phyloP scores from a whole-genome alignment of 2,888 invertebrate species.

The Tachystola acroxantha region DNA sequence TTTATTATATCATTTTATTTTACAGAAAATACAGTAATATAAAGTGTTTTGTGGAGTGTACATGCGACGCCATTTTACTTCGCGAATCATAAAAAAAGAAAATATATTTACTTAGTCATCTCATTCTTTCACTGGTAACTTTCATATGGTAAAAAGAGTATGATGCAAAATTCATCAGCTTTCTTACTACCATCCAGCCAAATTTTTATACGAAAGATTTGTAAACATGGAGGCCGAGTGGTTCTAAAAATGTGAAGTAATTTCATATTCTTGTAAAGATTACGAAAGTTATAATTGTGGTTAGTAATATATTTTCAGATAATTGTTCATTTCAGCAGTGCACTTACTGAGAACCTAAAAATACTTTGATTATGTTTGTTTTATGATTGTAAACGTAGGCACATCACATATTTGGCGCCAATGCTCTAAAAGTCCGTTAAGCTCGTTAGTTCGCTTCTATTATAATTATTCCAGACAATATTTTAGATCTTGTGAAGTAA shows the following conservation, averaged over 20 bases:
- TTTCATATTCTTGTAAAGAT: conserved; percentile 26
- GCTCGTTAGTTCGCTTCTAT: conserved; percentile 1
- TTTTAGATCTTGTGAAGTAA: not conserved
- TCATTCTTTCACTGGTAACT: conserved; percentile 37
- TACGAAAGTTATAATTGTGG: conserved; percentile 32
- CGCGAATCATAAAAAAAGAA: conserved; percentile 35
- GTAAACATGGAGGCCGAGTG: conserved; percentile 76
- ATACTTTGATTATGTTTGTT: conserved; percentile 14
- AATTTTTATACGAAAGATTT: conserved; percentile 67
- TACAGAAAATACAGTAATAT: no score
- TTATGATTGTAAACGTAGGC: conserved; percentile 66
- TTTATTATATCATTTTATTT: no score
- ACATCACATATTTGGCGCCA: conserved; percentile 71
- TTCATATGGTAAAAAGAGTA: conserved; percentile 42
- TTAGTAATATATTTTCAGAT: conserved; percentile 31
- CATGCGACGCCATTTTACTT: conserved; percentile 73
- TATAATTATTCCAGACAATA: not conserved
- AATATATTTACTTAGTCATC: conserved; percentile 40
- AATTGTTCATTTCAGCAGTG: conserved; percentile 8
- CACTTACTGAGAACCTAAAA: no score
- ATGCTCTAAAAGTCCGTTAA: conserved; percentile 70
- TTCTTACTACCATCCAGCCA: conserved; percentile 41
- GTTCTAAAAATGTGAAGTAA: conserved; percentile 46
- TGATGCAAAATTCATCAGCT: conserved; percentile 50
- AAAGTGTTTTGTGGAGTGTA: no score